phyloP scores from a whole-genome alignment of 1,140 invertebrate species.

The Teleogryllus occipitalis region DNA sequence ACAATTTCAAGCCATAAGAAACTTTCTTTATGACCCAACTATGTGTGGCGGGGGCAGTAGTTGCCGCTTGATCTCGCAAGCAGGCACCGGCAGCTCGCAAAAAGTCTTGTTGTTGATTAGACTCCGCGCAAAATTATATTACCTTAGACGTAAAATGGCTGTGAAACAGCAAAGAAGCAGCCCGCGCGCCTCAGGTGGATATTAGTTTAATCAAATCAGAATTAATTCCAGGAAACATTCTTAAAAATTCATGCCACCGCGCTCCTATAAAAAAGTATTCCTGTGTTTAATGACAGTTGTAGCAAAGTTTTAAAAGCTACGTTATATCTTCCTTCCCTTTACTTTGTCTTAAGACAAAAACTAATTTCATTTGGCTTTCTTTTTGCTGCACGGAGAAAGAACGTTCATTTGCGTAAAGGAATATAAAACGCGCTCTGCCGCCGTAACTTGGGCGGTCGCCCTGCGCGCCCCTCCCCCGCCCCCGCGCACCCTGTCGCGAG shows the following conservation, averaged over 20 bases:
- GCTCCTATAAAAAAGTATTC: constrained; percentile 1
- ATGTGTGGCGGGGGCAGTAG: too few relatives aligned
- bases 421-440: not conserved
- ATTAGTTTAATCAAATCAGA: constrained; percentile 6
- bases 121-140: not conserved
- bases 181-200: not conserved
- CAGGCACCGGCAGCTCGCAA: too few relatives aligned
- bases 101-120: not conserved
- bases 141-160: not conserved
- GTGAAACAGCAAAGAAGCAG: not conserved
- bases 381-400: not conserved
- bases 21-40: too few relatives aligned
- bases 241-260: not conserved
- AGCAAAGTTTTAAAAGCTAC: not conserved
- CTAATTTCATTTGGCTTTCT: not conserved
- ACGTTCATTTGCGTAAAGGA: not conserved
- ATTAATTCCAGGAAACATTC: not conserved
- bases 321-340: not conserved
- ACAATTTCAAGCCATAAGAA: too few relatives aligned
- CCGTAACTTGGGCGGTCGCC: not conserved
- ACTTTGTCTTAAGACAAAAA: constrained; percentile 1
- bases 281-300: constrained; percentile 1
- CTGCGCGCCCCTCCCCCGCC: too few relatives aligned
- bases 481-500: not conserved
- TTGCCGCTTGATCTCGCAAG: too few relatives aligned